Conservation (phyloP, 2,113 vertebrate genomes). For the Heterotilapia buettikoferi region DNA sequence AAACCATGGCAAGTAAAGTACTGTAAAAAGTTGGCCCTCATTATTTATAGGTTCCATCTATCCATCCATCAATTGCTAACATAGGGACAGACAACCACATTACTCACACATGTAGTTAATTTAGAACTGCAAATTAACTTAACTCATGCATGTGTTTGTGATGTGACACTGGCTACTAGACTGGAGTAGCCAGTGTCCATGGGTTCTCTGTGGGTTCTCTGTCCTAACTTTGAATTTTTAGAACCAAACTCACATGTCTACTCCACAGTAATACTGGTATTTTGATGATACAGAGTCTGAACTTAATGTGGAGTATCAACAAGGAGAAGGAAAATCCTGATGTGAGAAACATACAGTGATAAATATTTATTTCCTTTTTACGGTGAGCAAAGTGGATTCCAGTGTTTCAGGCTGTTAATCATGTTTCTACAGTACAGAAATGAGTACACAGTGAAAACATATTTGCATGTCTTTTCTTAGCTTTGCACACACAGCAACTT, state of each 20-base stretch:
- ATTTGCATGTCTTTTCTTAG: not conserved
- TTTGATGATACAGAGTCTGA: not conserved
- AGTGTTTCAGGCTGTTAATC: not conserved
- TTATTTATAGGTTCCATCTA: not conserved
- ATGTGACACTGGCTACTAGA: not conserved
- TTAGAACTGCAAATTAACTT: not conserved
- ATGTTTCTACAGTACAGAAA: not conserved
- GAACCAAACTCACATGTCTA: not conserved
- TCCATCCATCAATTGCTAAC: not conserved
- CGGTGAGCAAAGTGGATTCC: not conserved
- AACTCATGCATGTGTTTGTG: not conserved
- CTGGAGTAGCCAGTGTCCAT: not conserved
- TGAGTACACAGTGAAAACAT: not conserved
- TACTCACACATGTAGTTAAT: not conserved
- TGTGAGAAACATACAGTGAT: not conserved
- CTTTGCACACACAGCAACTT: not conserved
- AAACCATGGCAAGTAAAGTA: not conserved
- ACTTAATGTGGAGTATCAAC: not conserved
- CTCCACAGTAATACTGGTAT: not conserved
- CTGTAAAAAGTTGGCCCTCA: not conserved
- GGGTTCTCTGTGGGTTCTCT: not conserved
- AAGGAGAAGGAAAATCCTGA: not conserved
- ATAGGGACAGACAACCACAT: not conserved
- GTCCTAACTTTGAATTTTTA: not conserved
- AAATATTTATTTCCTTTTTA: not conserved